phyloP scores from a whole-genome alignment of 2,797 vertebrate species.

The Pangasius larnaudii region DNA sequence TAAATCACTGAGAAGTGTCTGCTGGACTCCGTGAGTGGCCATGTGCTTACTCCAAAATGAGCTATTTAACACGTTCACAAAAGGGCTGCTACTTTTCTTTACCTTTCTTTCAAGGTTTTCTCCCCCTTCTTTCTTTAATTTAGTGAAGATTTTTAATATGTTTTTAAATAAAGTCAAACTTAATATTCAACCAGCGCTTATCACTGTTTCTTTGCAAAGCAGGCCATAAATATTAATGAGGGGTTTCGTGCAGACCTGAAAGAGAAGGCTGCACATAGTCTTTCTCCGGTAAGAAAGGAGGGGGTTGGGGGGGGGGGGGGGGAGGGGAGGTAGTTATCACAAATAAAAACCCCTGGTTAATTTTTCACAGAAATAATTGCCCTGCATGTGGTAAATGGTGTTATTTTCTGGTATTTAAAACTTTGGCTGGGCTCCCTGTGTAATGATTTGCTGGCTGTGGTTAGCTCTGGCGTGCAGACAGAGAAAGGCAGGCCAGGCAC shows the following conservation, averaged over 20 bases:
- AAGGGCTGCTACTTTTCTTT: constrained; percentile 57
- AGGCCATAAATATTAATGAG: constrained; percentile 82
- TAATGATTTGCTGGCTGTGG: constrained; percentile 65
- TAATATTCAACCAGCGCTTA: constrained; percentile 81
- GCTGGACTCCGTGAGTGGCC: constrained; percentile 46
- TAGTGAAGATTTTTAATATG: constrained; percentile 77
- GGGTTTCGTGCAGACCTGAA: constrained; percentile 66
- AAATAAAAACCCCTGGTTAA: constrained; percentile 71
- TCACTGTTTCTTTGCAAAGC: constrained; percentile 82
- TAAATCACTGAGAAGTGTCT: constrained; percentile 56
- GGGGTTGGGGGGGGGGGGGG: constrained; percentile 27
- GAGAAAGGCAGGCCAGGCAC: constrained; percentile 37
- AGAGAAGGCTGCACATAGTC: constrained; percentile 62
- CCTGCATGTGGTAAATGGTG: constrained; percentile 74
- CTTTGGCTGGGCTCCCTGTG: constrained; percentile 64
- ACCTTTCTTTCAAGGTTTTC: constrained; percentile 56
- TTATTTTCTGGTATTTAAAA: constrained; percentile 74
- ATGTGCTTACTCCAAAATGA: constrained; percentile 51
- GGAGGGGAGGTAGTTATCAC: constrained; percentile 62
- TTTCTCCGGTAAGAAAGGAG: constrained; percentile 61
- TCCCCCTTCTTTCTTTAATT: constrained; percentile 69
- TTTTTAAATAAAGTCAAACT: constrained; percentile 77
- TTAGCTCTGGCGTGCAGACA: constrained; percentile 62
- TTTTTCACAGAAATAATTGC: constrained; percentile 77
- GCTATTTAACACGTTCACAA: constrained; percentile 58